phyloP scores from a whole-genome alignment of 2,797 vertebrate species.

The Tenualosa ilisha region DNA sequence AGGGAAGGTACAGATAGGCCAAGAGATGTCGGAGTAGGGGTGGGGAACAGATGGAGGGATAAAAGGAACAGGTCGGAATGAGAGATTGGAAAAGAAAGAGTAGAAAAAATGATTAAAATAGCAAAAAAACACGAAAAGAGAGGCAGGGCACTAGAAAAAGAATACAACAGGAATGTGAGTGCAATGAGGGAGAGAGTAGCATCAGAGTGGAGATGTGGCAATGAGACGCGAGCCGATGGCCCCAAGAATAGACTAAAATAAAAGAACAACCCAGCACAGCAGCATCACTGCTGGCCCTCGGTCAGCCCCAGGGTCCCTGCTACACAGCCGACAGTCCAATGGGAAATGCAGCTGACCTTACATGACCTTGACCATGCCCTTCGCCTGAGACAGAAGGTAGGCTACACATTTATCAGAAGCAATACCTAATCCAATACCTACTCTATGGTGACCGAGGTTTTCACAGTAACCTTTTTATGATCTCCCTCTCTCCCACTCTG shows the following conservation, averaged over 20 bases:
- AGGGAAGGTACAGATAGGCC: constrained; percentile 29
- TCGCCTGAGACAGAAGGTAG: neutral
- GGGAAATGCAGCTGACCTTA: neutral
- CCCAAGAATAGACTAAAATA: too few relatives aligned
- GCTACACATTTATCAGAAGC: neutral
- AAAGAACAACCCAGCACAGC: neutral
- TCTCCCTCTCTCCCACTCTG: neutral
- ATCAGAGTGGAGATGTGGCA: neutral
- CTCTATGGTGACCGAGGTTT: neutral
- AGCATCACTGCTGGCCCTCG: neutral
- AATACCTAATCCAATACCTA: neutral
- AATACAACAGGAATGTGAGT: neutral
- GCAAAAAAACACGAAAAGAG: neutral
- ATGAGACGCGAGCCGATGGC: too few relatives aligned
- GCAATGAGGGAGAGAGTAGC: neutral
- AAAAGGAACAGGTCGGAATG: constrained; percentile 51
- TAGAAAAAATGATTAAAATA: neutral
- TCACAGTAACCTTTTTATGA: neutral
- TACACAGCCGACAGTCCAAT: neutral
- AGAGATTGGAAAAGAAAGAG: constrained; percentile 32
- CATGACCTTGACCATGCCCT: neutral
- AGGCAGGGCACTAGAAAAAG: neutral
- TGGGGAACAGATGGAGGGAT: constrained; percentile 41
- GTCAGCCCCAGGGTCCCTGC: too few relatives aligned
- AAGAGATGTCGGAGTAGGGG: neutral